Base-by-base conservation (phyloP, 2,113 vertebrate genomes). In the Dicerorhinus sumatrensis region DNA sequence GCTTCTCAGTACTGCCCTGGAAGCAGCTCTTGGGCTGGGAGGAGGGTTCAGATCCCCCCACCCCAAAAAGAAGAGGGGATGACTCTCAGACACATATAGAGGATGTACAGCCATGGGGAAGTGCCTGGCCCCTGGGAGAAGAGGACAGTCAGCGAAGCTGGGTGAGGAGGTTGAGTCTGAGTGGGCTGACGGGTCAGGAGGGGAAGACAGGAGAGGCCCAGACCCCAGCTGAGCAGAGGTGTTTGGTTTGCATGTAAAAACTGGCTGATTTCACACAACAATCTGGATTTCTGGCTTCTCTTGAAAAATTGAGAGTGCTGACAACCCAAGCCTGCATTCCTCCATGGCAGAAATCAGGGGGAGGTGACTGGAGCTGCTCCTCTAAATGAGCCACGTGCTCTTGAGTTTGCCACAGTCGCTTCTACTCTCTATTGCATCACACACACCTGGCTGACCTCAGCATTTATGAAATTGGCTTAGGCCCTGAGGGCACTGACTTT, bases 71-170 rank as follows among this genome's bases (percentile, higher is more conserved):
- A 13, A 69, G 27, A 17, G 27, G 7, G 21, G 27, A 27, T 84
- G 39, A 8, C 42, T 67, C 33, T 93, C 27, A 14, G n/a, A 60
- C 36, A 21, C 1, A 5, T 18, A 31, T 0, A 54, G 25, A 60
- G 46, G 36, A n/a, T 0, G 8, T 20, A n/a, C 4, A 20, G 25
- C 29, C 29, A 10, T 0, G 14, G 20, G 14, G 31, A 48, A 31
- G 29, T 46, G 16, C 25, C 17, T 36, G 67, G 27, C 27, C 29
- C 31, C 27, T 29, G 76, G 33, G 10, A 23, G 69, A 76, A 31
- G 58, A 83, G 91, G 25, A 16, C 17, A 16, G 63, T 20, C 39
- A 25, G 48, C 0, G 11, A 80, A 33, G 31, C 16, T 13, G 86
- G 76, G 18, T 20, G 11, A 0, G 0, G 48, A 39, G 0, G 12